Base-by-base conservation (phyloP, 2,797 vertebrate species). In the Halcyon badia region DNA sequence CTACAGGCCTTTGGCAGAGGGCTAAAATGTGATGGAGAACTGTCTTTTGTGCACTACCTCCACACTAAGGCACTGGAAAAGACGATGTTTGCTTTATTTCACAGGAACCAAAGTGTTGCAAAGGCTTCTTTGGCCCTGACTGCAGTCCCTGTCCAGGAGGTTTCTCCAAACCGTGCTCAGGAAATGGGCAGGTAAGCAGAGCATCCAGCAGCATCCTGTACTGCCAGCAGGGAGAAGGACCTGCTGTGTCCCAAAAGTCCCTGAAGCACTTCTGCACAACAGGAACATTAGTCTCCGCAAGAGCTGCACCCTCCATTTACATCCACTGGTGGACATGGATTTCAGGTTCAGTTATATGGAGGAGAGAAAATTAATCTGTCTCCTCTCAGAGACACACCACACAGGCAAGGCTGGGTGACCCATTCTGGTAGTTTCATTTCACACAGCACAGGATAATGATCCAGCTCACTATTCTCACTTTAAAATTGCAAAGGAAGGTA, bases 121-220 rank as follows among this genome's bases (percentile, higher is more conserved):
- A 96, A 95, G 99, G 99, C 5, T 99, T 99, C 98, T 99, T 98
- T 6, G 99, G 99, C 44, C 97, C 98, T 30, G 98, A 99, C 61
- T 99, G 99, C 94, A 97, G 85, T 26, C 98, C 98, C 0, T 99
- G 99, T 83, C 99, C 99, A 1, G 99, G 99, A 89, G 99, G 99
- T 44, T 98, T 98, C 96, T 96, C 73, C 60, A 97, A 93, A 3
- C 98, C 99, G 0, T 99, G 99, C 92, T 99, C 98, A 0, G 98
- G 99, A 91, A 99, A 99, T 1, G 99, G 99, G 28, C 98, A 98
- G 98, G 99, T 99, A 96, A 98, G 84, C 8, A 76, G 5, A 87
- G 11, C 13, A 51, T 30, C 19, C 39, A 5, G 21, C 31, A 52
- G 17, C 42, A 51, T 10, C 33, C 31, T 15, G 17, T 9, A 17